These are phyloP conservation scores for Myotis yumanensis DNA, from an alignment of 2,113 vertebrate genomes.

Conservation along the genomic window DNA sequence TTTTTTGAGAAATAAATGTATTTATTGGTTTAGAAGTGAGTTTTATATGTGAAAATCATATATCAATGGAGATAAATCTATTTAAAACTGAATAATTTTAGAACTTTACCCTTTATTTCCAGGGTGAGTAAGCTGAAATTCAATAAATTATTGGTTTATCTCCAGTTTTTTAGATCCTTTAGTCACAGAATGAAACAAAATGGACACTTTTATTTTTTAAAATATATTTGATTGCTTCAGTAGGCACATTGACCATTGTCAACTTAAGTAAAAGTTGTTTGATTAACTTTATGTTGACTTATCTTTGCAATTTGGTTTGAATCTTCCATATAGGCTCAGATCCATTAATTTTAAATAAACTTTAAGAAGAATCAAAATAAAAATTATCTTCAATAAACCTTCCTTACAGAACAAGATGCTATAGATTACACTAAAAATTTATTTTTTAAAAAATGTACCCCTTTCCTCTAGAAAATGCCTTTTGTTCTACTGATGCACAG, in stretches of 20 bases:
- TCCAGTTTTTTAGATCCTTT: neutral
- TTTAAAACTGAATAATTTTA: neutral
- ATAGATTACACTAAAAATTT: neutral
- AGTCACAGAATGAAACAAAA: neutral
- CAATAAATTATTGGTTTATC: neutral
- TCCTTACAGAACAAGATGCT: neutral
- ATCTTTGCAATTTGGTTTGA: constrained; percentile 4
- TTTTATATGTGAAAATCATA: neutral
- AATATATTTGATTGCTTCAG: neutral
- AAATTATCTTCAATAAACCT: neutral
- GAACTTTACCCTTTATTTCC: neutral
- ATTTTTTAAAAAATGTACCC: neutral
- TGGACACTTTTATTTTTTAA: neutral
- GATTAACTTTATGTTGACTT: neutral
- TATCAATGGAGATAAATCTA: neutral
- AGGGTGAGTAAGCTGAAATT: neutral
- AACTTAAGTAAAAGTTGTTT: neutral
- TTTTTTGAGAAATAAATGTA: neutral
- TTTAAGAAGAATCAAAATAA: constrained; percentile 10
- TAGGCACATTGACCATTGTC: neutral
- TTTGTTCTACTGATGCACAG: neutral
- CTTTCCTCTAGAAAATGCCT: neutral
- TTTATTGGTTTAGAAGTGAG: neutral
- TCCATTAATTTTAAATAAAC: constrained; percentile 18
- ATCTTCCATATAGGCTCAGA: neutral